Base-by-base conservation (phyloP, 2,797 vertebrate species). In the Adrianichthys oophorus region DNA sequence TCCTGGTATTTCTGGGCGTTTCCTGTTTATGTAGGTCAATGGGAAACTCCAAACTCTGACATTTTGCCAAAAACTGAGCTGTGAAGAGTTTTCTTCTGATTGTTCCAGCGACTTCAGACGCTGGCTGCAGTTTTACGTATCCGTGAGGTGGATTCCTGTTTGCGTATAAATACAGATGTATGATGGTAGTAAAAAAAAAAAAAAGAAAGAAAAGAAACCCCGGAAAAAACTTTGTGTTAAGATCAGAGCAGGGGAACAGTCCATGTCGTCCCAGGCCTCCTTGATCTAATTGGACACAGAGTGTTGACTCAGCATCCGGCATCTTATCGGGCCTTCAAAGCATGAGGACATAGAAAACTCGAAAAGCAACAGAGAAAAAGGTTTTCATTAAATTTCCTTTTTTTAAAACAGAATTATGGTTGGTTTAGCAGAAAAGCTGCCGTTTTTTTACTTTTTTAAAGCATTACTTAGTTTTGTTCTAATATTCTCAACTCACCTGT, bases 21-120 rank as follows among this genome's bases (percentile, higher is more conserved):
- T 94, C 93, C 90, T 95, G 92, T 95, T 95, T 95, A 94, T 93
- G 93, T 92, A 82, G 92, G 79, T 84, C 93, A 93, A 93, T 90
- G 84, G 74, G 43, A 62, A 68, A 40, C 66, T 63, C 6, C 7
- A 68, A 71, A 70, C 73, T 45, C 54, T 43, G 66, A 64, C 50
- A 52, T 23, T 41, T 7, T 43, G 54, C 50, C 51, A 40, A 64
- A 74, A 74, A 83, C 76, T 13, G 41, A 21, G 15, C 57, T 42
- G 14, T 52, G 58, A 62, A 63, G 53, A 48, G 41, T 58, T 68
- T 72, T 63, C 48, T 68, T 41, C 56, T 42, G 68, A 85, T 82
- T 83, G 81, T 83, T 74, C 76, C 19, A 0, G 1, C 46, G 70
- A 72, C 62, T 70, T 1, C 41, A 21, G 19, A 3, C 19, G 19